phyloP scores from a whole-genome alignment of 23 tunicate species.

The Styela plicata region DNA sequence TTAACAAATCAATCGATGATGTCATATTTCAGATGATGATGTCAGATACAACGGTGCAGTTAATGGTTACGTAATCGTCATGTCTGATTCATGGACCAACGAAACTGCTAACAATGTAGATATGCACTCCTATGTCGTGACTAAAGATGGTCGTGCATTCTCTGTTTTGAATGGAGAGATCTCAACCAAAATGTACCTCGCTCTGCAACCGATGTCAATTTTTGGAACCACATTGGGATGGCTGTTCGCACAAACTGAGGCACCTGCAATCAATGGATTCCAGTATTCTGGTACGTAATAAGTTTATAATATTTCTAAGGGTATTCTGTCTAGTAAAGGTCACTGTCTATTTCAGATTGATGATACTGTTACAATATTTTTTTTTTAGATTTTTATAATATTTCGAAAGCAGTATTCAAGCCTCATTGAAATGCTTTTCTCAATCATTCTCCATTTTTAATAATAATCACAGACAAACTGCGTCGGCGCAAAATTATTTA shows the following conservation, averaged over 20 bases:
- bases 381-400: too few relatives aligned
- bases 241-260: conserved; percentile 57
- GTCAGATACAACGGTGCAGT: conserved; percentile 63
- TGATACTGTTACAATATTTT: too few relatives aligned
- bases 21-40: conserved; percentile 25
- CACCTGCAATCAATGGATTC: conserved; percentile 73
- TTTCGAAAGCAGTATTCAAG: too few relatives aligned
- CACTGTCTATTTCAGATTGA: too few relatives aligned
- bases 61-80: conserved; percentile 54
- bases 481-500: too few relatives aligned
- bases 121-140: conserved; percentile 54
- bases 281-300: conserved; percentile 78
- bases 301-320: too few relatives aligned
- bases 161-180: conserved; percentile 60
- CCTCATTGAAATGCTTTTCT: too few relatives aligned
- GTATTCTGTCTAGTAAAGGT: too few relatives aligned
- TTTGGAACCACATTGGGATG: conserved; percentile 75
- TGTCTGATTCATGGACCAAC: conserved; percentile 7
- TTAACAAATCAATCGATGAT: too few relatives aligned
- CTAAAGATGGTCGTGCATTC: conserved; percentile 62
- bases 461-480: too few relatives aligned
- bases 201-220: conserved; percentile 59
- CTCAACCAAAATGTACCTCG: conserved; percentile 36
- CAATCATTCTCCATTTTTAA: too few relatives aligned
- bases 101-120: conserved; percentile 6